Percentiles rank a stretch among this genome's conserved stretches.
Conservation (phyloP, 2,113 vertebrate genomes). For the Bubo scandiacus region DNA sequence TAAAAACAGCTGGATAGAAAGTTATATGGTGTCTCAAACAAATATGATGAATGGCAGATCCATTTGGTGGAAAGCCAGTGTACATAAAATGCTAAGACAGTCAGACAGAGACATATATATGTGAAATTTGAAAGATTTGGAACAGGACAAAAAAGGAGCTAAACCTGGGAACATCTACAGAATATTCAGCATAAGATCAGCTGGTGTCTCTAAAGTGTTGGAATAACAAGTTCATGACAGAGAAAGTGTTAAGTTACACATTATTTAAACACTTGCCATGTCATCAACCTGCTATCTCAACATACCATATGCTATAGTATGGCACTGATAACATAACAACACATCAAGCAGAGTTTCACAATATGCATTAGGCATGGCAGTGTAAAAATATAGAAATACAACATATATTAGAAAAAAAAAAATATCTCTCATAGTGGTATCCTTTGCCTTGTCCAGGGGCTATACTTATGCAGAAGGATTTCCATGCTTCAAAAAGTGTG, state of each 20-base stretch:
- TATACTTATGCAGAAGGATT: not conserved
- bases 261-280: slow-evolving; percentile 41
- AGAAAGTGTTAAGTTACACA: not conserved
- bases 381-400: slow-evolving; percentile 31
- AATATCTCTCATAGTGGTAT: not conserved
- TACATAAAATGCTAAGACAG: not conserved
- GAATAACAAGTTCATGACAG: slow-evolving; percentile 42
- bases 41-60: slow-evolving; percentile 11
- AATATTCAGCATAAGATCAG: slow-evolving; percentile 11
- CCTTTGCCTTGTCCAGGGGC: not conserved
- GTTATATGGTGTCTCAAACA: slow-evolving; percentile 27
- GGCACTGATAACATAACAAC: slow-evolving; percentile 34
- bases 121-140: not conserved
- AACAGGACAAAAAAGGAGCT: not conserved
- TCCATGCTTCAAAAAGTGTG: not conserved
- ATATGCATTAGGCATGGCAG: not conserved
- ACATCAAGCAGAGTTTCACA: slow-evolving; percentile 19
- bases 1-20: not conserved
- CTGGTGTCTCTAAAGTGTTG: not conserved
- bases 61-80: not conserved
- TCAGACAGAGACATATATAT: not conserved
- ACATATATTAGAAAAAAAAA: not conserved
- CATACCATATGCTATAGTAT: slow-evolving; percentile 45
- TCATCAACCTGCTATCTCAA: slow-evolving; percentile 50
- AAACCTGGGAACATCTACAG: not conserved